phyloP scores from a whole-genome alignment of 2,113 vertebrate genomes.

The Rhinichthys klamathensis region DNA sequence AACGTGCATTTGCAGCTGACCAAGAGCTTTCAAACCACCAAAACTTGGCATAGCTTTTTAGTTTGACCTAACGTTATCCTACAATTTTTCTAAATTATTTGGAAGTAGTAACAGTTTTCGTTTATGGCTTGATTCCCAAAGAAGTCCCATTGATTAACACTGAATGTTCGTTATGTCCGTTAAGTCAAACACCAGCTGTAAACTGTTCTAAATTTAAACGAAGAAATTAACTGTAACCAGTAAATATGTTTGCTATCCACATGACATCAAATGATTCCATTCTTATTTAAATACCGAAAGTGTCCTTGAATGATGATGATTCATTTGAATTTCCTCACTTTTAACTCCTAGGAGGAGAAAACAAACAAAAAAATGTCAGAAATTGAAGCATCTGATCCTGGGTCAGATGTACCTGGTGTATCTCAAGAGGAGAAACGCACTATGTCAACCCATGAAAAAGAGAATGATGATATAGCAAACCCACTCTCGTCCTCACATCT shows the following conservation, averaged over 20 bases:
- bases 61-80: neutral
- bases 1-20: neutral
- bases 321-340: neutral
- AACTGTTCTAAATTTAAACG: neutral
- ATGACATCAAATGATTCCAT: neutral
- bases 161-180: slow-evolving; percentile 11
- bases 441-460: neutral
- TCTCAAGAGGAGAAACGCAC: neutral
- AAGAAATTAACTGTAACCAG: neutral
- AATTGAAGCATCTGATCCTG: neutral
- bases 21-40: neutral
- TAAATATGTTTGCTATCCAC: neutral
- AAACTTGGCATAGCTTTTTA: neutral
- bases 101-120: neutral
- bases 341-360: neutral
- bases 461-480: neutral
- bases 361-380: slow-evolving; percentile 11
- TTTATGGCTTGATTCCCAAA: neutral
- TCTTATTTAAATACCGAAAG: neutral
- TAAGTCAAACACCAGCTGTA: neutral
- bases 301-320: neutral
- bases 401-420: neutral
- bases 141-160: neutral
- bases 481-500: neutral
- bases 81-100: neutral